Percentiles rank a stretch among this genome's conserved stretches.
phyloP scores from a whole-genome alignment of 2,797 vertebrate genomes.

The Halcyon smyrnensis region DNA sequence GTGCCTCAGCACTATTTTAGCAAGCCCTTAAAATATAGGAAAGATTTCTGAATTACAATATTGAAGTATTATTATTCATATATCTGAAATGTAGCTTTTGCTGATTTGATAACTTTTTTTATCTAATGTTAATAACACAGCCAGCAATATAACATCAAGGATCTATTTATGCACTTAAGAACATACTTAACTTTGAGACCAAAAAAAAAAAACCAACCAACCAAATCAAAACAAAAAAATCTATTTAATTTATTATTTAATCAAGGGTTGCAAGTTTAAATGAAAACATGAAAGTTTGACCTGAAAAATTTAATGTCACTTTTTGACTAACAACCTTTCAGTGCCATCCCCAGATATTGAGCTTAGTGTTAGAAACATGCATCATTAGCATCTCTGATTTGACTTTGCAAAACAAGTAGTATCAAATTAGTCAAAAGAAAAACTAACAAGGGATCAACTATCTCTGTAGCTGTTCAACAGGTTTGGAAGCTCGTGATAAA shows the following conservation, averaged over 20 bases:
- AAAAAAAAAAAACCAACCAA: neutral
- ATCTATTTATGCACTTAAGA: neutral
- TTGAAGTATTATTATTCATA: neutral
- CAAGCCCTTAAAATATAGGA: neutral
- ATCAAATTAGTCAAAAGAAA: neutral
- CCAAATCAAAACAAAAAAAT: too few species aligned
- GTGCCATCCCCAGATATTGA: neutral
- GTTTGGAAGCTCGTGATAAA: neutral
- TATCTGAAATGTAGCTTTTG: neutral
- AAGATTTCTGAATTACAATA: neutral
- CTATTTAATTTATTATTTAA: neutral
- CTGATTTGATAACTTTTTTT: neutral
- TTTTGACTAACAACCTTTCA: neutral
- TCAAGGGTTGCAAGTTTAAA: neutral
- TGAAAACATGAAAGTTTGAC: neutral
- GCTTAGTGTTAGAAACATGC: neutral
- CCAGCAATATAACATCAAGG: neutral
- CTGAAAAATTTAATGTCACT: neutral
- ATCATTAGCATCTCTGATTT: neutral
- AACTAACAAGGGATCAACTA: neutral
- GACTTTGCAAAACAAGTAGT: neutral
- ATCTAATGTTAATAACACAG: neutral
- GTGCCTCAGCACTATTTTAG: neutral
- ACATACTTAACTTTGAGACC: neutral
- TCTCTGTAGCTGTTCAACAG: neutral